Evolutionary conservation across 2,113 vertebrate species (phyloP).

Genomic region (Xenopus laevis): DNA sequence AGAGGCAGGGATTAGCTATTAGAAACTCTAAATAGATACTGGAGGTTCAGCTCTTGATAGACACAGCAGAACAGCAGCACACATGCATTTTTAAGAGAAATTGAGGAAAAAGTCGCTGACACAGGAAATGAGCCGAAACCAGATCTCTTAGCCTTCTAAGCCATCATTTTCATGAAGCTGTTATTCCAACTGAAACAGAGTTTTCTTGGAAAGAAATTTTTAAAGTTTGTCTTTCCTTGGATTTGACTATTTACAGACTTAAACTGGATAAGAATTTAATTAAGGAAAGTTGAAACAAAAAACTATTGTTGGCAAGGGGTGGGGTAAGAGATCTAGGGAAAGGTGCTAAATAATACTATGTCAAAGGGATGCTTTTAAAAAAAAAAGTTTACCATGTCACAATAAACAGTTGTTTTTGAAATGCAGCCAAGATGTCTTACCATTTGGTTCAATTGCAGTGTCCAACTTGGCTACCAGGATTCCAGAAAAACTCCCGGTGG

Average conservation of each 20-base stretch:
- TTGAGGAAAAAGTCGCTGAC: constrained; percentile 34
- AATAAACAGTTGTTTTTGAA: too few relatives aligned
- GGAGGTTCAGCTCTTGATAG: constrained; percentile 27
- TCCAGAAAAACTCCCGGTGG: too few relatives aligned
- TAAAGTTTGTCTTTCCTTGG: constrained; percentile 9
- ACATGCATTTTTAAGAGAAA: constrained; percentile 27
- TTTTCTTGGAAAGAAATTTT: constrained; percentile 41
- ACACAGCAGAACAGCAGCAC: constrained; percentile 26
- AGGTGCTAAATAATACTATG: too few relatives aligned
- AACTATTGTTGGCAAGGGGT: too few relatives aligned
- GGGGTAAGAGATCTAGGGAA: too few relatives aligned
- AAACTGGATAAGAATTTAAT: too few relatives aligned
- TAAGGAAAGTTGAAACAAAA: too few relatives aligned
- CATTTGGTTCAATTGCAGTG: too few relatives aligned
- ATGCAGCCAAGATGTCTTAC: too few relatives aligned
- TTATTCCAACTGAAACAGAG: constrained; percentile 39
- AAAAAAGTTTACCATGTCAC: too few relatives aligned
- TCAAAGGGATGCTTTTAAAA: too few relatives aligned
- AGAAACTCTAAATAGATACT: constrained; percentile 20
- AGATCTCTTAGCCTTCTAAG: constrained; percentile 37
- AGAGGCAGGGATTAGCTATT: constrained; percentile 12
- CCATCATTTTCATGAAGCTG: constrained; percentile 38
- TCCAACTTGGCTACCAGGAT: too few relatives aligned
- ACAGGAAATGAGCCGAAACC: constrained; percentile 37
- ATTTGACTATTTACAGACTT: constrained; percentile 7